Percentiles rank a stretch among this genome's conserved stretches.
These are phyloP conservation scores for Lycia hirtaria DNA, from an alignment of 2,888 invertebrate genomes.

Conservation along the genomic window DNA sequence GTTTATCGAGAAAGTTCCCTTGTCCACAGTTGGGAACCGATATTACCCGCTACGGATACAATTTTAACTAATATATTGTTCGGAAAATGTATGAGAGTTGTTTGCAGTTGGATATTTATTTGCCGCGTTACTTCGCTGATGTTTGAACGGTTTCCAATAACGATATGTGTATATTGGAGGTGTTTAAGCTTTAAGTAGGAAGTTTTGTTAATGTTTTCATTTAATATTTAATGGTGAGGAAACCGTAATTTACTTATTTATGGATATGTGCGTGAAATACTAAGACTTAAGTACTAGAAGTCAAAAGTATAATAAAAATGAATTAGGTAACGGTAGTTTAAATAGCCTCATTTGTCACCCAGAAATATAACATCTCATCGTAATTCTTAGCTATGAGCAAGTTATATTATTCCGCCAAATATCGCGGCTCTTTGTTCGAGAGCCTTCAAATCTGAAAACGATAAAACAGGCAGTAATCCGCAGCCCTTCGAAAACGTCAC, in stretches of 20 bases:
- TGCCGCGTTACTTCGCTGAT: slow-evolving; percentile 16
- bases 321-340: no score
- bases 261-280: no score
- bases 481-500: slow-evolving; percentile 20
- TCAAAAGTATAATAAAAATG: no score
- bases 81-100: slow-evolving; percentile 32
- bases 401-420: slow-evolving; percentile 5
- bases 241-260: no score
- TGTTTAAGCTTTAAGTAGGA: not conserved
- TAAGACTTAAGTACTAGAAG: no score
- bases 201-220: not conserved
- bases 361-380: no score
- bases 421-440: slow-evolving; percentile 11
- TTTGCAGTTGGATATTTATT: slow-evolving; percentile 30
- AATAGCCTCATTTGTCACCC: no score
- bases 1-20: slow-evolving; percentile 56
- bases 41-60: slow-evolving; percentile 36
- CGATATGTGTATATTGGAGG: slow-evolving; percentile 3
- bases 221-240: no score
- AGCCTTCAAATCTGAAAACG: slow-evolving; percentile 21
- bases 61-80: slow-evolving; percentile 37
- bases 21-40: slow-evolving; percentile 38
- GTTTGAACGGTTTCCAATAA: slow-evolving; percentile 43
- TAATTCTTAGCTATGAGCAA: no score
- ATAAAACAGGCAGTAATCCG: slow-evolving; percentile 28